A percentile compares a stretch with the other conserved stretches of the same genome.
Evolutionary conservation across 2,888 invertebrate species (phyloP).

Genomic region (Drosophila anomelani): DNA sequence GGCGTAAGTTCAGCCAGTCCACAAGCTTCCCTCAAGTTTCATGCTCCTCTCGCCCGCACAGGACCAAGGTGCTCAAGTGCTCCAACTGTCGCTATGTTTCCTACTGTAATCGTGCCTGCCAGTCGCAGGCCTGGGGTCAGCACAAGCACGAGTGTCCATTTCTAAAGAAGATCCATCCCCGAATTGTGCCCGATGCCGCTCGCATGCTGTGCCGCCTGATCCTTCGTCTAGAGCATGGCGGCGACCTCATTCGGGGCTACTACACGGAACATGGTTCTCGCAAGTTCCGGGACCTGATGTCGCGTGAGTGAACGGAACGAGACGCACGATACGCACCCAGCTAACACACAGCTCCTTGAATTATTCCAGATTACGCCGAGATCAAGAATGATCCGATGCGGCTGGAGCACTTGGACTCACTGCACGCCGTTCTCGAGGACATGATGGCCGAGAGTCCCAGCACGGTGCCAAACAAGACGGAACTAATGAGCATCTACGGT

Average conservation of each 20-base stretch:
- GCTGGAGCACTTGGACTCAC: constrained; percentile 91
- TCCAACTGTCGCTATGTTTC: constrained; percentile 92
- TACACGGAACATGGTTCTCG: constrained; percentile 89
- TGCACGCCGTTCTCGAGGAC: constrained; percentile 90
- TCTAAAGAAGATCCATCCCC: constrained; percentile 89
- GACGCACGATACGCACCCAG: fast-evolving
- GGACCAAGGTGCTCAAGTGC: constrained; percentile 91
- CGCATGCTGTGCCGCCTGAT: constrained; percentile 92
- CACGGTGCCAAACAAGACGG: constrained; percentile 90
- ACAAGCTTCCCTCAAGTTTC: neutral
- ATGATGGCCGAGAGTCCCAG: constrained; percentile 87
- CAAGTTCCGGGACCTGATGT: constrained; percentile 94
- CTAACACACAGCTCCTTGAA: neutral
- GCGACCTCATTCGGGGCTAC: constrained; percentile 88
- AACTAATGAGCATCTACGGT: constrained; percentile 94
- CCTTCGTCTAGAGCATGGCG: constrained; percentile 87
- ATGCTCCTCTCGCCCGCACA: constrained; percentile 71
- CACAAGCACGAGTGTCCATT: constrained; percentile 94
- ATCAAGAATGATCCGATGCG: constrained; percentile 90
- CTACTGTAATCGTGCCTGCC: constrained; percentile 93
- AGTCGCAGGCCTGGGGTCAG: constrained; percentile 91
- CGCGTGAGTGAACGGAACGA: constrained; percentile 88
- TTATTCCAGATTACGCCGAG: constrained; percentile 90
- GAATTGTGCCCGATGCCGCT: constrained; percentile 92
- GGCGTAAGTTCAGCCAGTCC: constrained; percentile 86